Base-by-base conservation (phyloP, 1,140 invertebrate genomes). In the Laodelphax striatellus region DNA sequence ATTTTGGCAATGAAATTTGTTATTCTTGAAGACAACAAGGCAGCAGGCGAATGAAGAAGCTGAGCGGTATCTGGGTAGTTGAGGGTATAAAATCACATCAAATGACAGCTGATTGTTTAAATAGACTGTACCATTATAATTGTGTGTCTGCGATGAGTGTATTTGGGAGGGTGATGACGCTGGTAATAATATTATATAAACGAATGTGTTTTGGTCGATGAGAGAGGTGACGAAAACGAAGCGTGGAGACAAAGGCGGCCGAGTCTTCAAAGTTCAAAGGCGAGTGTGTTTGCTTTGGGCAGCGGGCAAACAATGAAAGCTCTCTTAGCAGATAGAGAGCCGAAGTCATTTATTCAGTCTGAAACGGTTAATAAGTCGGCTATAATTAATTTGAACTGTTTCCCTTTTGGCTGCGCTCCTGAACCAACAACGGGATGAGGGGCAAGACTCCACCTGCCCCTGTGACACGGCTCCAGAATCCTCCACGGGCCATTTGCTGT, bases 321-420 rank as follows among this genome's bases (percentile, higher is more conserved):
- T 50, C 46, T 50, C 14, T 50, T 50, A 50, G 21, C 46, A 14
- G 16, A 50, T 17, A 50, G 16, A 50, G 16, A 50, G 16, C 3
- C 16, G 2, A 50, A 50, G 46, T 10, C 46, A 50, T 50, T 50
- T 50, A 50, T 50, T 50, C 21, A 22, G 46, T 50, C 46, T 50
- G 46, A 50, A 50, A 50, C 46, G 46, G 46, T 19, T 50, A 50
- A 50, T 50, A 50, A 50, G 46, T 50, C 21, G 46, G 46, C 21
- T 50, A 50, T 50, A 50, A 50, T 50, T 50, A 50, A 50, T 50
- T 50, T 50, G 46, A 50, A 50, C 46, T 50, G 46, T 50, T 50
- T 50, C 46, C 46, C 46, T 13, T 50, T 50, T 50, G 46, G 46
- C 46, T 9, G 6, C 6, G 16, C 16, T 50, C 46, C 46, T 50